Percentiles rank a stretch among this genome's conserved stretches.
Conservation (phyloP, 2,797 vertebrate species). For the Tolypeutes matacus region DNA sequence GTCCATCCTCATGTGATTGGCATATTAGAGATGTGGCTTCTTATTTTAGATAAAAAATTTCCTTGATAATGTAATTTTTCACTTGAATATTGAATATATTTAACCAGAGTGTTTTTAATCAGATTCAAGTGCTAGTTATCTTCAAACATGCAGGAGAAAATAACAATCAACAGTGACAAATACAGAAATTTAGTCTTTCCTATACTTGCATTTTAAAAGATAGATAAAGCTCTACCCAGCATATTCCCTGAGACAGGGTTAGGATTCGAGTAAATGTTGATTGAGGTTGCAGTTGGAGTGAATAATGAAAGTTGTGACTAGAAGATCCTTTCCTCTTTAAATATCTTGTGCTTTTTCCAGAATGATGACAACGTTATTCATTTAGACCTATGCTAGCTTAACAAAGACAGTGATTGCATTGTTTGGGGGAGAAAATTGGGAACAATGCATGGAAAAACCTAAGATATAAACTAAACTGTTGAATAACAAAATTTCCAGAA, state of each 20-base stretch:
- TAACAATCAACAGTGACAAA: not conserved
- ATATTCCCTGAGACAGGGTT: not conserved
- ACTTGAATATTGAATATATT: not conserved
- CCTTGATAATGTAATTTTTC: slow-evolving; percentile 12
- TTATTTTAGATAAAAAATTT: slow-evolving; percentile 64
- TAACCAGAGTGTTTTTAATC: slow-evolving; percentile 5
- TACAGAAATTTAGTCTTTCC: not conserved
- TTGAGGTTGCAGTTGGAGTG: not conserved
- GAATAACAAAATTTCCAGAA: slow-evolving; percentile 15
- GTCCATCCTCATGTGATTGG: slow-evolving; percentile 70
- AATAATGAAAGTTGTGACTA: not conserved
- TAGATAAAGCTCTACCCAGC: not conserved
- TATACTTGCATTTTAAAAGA: not conserved
- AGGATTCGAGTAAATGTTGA: not conserved
- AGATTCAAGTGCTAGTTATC: not conserved
- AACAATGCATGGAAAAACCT: not conserved
- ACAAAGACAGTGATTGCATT: not conserved
- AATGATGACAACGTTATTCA: not conserved
- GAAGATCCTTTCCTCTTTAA: not conserved
- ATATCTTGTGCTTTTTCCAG: not conserved
- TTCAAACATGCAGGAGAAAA: not conserved
- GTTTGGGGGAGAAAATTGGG: not conserved
- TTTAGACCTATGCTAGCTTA: not conserved
- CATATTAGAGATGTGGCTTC: slow-evolving; percentile 54
- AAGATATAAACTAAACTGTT: not conserved